Evolutionary conservation across 2,888 invertebrate species (phyloP).

Genomic region (Hirtodrosophila duncani): DNA sequence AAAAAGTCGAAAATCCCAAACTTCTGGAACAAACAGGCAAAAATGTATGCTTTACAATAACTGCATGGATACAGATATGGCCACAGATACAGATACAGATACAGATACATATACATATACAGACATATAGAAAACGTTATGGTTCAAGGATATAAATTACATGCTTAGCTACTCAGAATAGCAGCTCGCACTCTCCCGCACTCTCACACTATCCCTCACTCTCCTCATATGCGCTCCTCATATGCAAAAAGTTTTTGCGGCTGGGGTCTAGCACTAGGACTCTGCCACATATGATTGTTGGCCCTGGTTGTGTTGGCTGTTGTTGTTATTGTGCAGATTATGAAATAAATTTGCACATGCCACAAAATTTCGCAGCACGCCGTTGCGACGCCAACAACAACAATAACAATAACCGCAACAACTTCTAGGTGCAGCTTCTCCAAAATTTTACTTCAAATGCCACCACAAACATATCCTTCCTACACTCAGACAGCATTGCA

Average conservation of each 20-base stretch:
- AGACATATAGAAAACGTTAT: not conserved
- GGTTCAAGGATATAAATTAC: conserved; percentile 65
- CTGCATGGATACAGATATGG: conserved; percentile 29
- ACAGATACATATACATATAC: not conserved
- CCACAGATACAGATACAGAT: not conserved
- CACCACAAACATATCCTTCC: conserved; percentile 20
- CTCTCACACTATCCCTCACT: too few relatives aligned
- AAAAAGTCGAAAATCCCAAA: conserved; percentile 13
- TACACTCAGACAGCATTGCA: conserved; percentile 43
- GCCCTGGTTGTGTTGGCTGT: conserved; percentile 6
- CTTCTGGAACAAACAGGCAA: conserved; percentile 4
- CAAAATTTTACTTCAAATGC: conserved; percentile 35
- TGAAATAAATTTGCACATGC: conserved; percentile 71
- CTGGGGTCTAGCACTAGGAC: too few relatives aligned
- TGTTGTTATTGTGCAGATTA: conserved; percentile 55
- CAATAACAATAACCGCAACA: conserved; percentile 23
- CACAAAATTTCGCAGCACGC: conserved; percentile 58
- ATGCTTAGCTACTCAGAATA: conserved; percentile 71
- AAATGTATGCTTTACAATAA: conserved; percentile 30
- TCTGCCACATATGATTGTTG: not conserved
- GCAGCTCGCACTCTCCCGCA: not conserved
- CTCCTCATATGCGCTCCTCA: too few relatives aligned
- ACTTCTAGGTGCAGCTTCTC: conserved; percentile 17
- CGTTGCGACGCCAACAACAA: conserved; percentile 48
- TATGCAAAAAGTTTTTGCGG: conserved; percentile 57